phyloP scores from a whole-genome alignment of 2,797 vertebrate species.

The Lerista edwardsae region DNA sequence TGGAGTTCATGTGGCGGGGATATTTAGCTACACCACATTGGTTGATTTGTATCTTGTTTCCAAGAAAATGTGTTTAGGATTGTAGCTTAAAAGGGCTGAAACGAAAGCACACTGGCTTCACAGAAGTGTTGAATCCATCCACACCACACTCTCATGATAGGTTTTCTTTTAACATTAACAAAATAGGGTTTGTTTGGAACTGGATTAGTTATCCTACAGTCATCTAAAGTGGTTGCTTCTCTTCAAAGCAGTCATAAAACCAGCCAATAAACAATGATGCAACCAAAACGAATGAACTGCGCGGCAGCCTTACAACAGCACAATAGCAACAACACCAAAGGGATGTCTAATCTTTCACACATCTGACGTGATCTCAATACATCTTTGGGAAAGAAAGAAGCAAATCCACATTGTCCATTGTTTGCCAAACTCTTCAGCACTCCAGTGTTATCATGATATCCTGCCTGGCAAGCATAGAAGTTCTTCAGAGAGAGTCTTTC shows the following conservation, averaged over 20 bases:
- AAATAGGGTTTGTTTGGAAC: neutral
- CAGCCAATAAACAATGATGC: neutral
- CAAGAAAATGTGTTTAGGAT: neutral
- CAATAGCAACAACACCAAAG: neutral
- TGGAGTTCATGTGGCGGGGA: too few species aligned
- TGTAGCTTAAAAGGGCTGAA: too few species aligned
- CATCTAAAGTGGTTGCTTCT: slow-evolving; percentile 3
- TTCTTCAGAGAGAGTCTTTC: neutral
- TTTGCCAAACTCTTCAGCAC: neutral
- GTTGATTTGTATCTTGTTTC: neutral
- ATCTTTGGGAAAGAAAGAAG: neutral
- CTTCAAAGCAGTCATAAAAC: slow-evolving; percentile 7
- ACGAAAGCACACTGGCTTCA: neutral
- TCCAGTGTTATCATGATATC: neutral
- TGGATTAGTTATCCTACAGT: neutral
- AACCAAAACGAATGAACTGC: neutral
- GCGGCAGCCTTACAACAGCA: neutral
- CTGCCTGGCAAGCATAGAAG: neutral
- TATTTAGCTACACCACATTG: too few species aligned
- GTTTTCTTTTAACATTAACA: neutral
- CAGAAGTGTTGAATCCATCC: neutral
- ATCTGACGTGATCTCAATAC: neutral
- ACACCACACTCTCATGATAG: neutral
- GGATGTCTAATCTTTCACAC: neutral
- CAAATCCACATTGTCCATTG: neutral